Conservation (phyloP, 1,140 invertebrate species). For the Calliphora vicina region DNA sequence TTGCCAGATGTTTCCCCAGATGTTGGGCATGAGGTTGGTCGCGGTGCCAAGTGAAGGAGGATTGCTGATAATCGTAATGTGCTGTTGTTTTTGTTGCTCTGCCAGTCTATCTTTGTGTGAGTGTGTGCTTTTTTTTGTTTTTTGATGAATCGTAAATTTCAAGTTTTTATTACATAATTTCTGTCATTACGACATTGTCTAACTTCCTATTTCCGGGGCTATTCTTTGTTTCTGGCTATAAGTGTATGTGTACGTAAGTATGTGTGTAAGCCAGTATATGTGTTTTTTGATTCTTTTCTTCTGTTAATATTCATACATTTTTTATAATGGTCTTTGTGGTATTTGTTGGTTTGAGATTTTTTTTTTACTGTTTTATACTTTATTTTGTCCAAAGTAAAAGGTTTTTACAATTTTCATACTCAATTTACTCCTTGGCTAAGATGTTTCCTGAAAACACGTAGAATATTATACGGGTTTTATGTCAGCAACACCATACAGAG, state of each 20-base stretch:
- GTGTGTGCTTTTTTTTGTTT: neutral
- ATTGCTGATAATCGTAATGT: neutral
- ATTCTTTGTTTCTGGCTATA: constrained; percentile 36
- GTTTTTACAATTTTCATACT: constrained; percentile 19
- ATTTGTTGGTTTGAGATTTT: neutral
- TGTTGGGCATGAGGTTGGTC: neutral
- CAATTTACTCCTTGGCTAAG: neutral
- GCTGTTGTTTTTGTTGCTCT: neutral
- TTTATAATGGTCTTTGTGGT: constrained; percentile 11
- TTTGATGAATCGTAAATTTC: constrained; percentile 57
- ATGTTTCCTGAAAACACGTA: constrained; percentile 24
- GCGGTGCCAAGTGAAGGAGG: neutral
- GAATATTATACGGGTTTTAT: constrained; percentile 19
- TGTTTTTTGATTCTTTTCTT: neutral
- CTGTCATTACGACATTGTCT: constrained; percentile 56
- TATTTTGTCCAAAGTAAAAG: constrained; percentile 6
- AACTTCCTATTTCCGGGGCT: constrained; percentile 38
- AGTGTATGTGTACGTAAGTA: neutral
- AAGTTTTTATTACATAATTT: constrained; percentile 63
- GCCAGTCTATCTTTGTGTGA: neutral
- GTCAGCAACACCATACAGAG: neutral
- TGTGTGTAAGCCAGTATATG: neutral
- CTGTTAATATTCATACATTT: constrained; percentile 20
- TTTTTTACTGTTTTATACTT: neutral
- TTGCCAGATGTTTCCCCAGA: constrained; percentile 24